Evolutionary conservation across 2,797 vertebrate genomes (phyloP).

Genomic region (Erethizon dorsatum): DNA sequence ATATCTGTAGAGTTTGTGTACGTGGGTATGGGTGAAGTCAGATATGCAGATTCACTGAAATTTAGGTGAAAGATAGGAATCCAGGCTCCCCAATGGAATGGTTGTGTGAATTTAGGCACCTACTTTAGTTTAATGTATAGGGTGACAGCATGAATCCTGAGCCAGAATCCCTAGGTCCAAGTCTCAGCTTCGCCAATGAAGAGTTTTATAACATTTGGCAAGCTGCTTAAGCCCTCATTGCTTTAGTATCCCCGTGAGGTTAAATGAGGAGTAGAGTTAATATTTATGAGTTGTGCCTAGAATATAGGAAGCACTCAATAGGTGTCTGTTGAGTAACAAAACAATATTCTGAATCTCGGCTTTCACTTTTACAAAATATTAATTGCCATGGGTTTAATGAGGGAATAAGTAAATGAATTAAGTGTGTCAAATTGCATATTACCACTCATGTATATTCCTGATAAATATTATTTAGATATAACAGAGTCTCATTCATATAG

Average conservation of each 20-base stretch:
- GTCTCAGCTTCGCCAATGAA: background rate
- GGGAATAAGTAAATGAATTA: background rate
- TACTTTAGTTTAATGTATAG: background rate
- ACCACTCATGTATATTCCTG: background rate
- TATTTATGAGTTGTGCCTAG: background rate
- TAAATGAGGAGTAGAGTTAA: slow-evolving; percentile 26
- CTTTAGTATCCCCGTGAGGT: background rate
- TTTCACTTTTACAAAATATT: slow-evolving; percentile 53
- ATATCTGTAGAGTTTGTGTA: background rate
- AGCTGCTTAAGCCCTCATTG: background rate
- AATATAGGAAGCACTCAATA: background rate
- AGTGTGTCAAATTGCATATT: slow-evolving; percentile 2
- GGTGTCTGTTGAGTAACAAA: background rate
- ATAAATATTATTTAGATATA: slow-evolving; percentile 53
- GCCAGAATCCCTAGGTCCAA: background rate
- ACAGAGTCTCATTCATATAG: background rate
- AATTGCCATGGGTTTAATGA: background rate
- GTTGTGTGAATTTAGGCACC: background rate
- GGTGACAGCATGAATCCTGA: background rate
- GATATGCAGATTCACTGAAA: background rate
- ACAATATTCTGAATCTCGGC: background rate
- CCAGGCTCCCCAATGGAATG: background rate
- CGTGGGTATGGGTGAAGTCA: background rate
- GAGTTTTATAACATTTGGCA: background rate
- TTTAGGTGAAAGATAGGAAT: background rate